phyloP scores from a whole-genome alignment of 1,140 invertebrate species.

The Brachionus sp. region DNA sequence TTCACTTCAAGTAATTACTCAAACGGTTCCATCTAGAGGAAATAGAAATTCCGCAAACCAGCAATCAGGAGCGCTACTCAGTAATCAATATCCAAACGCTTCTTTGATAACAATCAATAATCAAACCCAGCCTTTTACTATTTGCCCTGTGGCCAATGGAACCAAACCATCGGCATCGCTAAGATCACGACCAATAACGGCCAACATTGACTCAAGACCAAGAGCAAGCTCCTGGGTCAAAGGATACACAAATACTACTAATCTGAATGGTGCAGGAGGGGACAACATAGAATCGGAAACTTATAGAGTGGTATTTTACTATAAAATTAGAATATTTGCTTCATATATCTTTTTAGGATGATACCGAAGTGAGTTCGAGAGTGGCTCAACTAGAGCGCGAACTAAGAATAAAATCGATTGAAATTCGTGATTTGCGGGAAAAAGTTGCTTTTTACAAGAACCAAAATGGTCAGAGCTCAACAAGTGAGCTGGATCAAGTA shows the following conservation, averaged over 20 bases:
- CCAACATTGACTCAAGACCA: conserved; percentile 48
- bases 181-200: conserved; percentile 53
- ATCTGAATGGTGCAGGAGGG: conserved; percentile 37
- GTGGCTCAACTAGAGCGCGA: conserved; percentile 13
- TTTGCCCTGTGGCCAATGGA: neutral
- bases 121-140: neutral
- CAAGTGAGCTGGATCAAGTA: conserved; percentile 54
- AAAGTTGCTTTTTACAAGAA: conserved; percentile 33
- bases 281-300: conserved; percentile 29
- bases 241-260: conserved; percentile 48
- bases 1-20: conserved; percentile 44
- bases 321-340: neutral
- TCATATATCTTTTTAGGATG: neutral
- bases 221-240: conserved; percentile 25
- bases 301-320: neutral
- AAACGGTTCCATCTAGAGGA: conserved; percentile 40
- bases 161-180: conserved; percentile 48
- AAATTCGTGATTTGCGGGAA: conserved; percentile 23
- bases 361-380: neutral
- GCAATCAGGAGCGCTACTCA: neutral
- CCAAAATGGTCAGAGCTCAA: neutral
- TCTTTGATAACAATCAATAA: conserved; percentile 49
- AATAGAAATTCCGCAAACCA: conserved; percentile 48
- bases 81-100: conserved; percentile 45
- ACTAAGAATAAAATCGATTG: conserved; percentile 4